These are phyloP conservation scores for Xylophagus ater DNA, from an alignment of 2,888 invertebrate genomes.

Conservation along the genomic window DNA sequence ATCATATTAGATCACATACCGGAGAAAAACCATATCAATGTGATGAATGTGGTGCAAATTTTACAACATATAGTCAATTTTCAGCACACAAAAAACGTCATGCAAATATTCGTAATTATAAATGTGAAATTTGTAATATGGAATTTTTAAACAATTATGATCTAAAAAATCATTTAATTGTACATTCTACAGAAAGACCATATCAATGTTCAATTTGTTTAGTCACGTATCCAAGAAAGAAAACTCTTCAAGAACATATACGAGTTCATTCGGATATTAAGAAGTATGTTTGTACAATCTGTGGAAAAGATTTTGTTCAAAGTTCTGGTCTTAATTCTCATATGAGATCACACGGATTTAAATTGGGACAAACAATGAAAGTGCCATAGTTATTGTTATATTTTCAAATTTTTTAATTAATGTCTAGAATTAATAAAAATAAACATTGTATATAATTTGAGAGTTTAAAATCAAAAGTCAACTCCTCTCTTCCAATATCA, in stretches of 20 bases:
- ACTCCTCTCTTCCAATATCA: too few species aligned
- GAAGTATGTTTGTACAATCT: constrained; percentile 19
- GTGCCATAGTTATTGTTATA: too few species aligned
- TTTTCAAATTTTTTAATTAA: too few species aligned
- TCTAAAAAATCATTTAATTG: constrained; percentile 6
- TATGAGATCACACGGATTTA: constrained; percentile 16
- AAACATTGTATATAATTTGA: too few species aligned
- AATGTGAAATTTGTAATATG: constrained; percentile 12
- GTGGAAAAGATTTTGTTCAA: constrained; percentile 21
- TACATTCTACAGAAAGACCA: constrained; percentile 5
- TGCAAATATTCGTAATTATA: too few species aligned
- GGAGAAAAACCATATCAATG: constrained; percentile 6
- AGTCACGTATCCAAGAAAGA: constrained; percentile 17
- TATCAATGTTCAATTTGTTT: constrained; percentile 14
- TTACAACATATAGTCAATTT: constrained; percentile 10
- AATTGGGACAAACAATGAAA: too few species aligned
- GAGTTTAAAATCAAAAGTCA: too few species aligned
- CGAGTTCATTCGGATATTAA: constrained; percentile 20
- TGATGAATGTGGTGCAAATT: constrained; percentile 9
- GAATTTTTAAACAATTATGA: constrained; percentile 6
- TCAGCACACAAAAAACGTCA: too few species aligned
- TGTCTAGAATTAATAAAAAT: too few species aligned
- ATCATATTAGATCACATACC: constrained; percentile 2
- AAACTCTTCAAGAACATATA: constrained; percentile 19
- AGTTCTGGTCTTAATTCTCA: constrained; percentile 19